Evolutionary conservation across 2,888 invertebrate genomes (phyloP).

Genomic region (Tetrapedia diversipes): DNA sequence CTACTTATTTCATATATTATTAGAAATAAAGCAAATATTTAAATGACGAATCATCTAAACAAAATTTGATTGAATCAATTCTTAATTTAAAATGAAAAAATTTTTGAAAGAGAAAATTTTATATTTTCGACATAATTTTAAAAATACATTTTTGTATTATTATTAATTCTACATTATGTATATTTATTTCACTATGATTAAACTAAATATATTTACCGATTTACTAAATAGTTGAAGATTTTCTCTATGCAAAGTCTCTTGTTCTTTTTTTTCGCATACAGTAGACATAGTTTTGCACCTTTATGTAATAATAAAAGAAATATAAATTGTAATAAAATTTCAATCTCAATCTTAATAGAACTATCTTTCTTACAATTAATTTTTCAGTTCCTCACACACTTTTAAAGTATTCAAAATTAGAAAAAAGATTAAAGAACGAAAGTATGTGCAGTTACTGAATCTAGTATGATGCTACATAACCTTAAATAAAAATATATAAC

Average conservation of each 20-base stretch:
- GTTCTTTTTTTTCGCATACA: neutral
- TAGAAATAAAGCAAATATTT: neutral
- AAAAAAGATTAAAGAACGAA: neutral
- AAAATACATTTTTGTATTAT: neutral
- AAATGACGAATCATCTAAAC: no score
- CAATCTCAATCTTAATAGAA: no score
- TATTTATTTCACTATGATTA: neutral
- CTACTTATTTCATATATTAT: neutral
- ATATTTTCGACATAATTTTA: no score
- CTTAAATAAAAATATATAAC: neutral
- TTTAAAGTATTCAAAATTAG: neutral
- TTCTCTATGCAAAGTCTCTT: constrained; percentile 1
- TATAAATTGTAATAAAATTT: no score
- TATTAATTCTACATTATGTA: neutral
- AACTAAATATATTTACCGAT: constrained; percentile 26
- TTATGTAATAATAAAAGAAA: neutral
- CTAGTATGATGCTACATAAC: neutral
- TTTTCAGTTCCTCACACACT: neutral
- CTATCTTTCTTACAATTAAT: neutral
- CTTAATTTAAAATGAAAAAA: no score
- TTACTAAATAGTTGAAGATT: constrained; percentile 36
- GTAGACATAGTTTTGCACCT: constrained; percentile 1
- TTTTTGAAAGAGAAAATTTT: no score
- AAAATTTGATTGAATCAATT: no score
- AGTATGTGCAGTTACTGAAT: neutral